Base-by-base conservation (phyloP, 2,797 vertebrate genomes). In the Pampus argenteus region DNA sequence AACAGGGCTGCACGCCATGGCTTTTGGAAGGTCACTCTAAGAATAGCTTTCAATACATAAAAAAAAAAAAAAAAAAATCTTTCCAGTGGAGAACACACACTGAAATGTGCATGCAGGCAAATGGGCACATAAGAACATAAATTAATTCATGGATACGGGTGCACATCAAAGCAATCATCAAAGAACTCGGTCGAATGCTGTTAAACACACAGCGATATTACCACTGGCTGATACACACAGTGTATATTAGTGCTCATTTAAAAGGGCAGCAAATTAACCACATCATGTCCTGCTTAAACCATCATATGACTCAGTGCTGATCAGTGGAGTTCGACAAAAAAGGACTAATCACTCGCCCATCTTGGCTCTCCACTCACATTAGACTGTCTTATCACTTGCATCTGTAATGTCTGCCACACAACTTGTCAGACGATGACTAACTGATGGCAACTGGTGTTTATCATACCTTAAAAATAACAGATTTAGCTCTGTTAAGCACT, bases 1-100 rank as follows among this genome's bases (percentile, higher is more conserved):
- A 94, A 92, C 76, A 75, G 84, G 44, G 78, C 83, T 55, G 80
- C 80, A 80, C 65, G 83, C 75, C 83, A 78, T 52, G 51, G 85
- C 90, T 90, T 86, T 85, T 65, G 86, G 86, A 93, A 91, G 92
- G 92, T 94, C 93, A 92, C 79, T 86, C 91, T 80, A 89, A 91
- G 89, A 93, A 94, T 93, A 94, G 88, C 80, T 79, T 85, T 83
- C 56, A 65, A 76, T 82, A 77, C 56, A 49, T 78, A 74, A 59
- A 74, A 71, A 76, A 36, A 14, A 31, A 5, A 34, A 51, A 54
- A 60, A 79, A 59, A 47, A 42, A 23, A n/a, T n/a, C 58, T 47
- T 58, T 75, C 50, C 71, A 74, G 64, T 22, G 48, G 44, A 80
- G 60, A 73, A 79, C 55, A 23, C 49, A 48, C 42, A 5, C 63